A percentile compares a stretch with the other conserved stretches of the same genome.
Conservation (phyloP, 2,113 vertebrate genomes). For the Antechinus flavipes region DNA sequence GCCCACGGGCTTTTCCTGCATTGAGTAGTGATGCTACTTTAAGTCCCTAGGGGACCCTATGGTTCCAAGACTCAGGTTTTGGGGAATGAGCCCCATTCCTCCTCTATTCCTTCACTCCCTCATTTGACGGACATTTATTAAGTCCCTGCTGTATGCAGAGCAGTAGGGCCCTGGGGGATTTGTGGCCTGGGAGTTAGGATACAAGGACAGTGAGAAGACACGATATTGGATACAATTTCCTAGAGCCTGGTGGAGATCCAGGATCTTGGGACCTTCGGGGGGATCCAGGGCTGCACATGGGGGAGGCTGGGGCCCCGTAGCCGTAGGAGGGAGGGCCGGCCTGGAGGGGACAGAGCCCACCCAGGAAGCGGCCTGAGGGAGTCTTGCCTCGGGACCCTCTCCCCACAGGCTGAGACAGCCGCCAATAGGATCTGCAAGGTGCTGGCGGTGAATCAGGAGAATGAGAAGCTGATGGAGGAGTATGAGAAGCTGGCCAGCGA, state of each 20-base stretch:
- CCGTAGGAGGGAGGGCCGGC: too few relatives aligned
- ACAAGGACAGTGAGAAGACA: neutral
- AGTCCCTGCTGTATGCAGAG: too few relatives aligned
- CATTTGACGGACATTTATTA: neutral
- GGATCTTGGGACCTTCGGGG: neutral
- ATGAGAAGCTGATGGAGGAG: slow-evolving; percentile 86
- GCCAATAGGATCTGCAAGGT: slow-evolving; percentile 87
- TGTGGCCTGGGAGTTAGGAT: neutral
- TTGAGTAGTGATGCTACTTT: neutral
- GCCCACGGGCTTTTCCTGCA: too few relatives aligned
- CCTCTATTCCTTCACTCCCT: neutral
- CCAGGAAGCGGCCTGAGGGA: neutral
- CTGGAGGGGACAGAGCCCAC: too few relatives aligned
- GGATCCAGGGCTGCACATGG: too few relatives aligned
- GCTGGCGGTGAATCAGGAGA: slow-evolving; percentile 86
- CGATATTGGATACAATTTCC: neutral
- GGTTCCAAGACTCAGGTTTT: neutral
- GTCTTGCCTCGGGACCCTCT: neutral
- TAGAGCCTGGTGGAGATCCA: neutral
- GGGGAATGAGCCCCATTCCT: neutral
- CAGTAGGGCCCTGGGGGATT: neutral
- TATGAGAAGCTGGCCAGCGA: slow-evolving; percentile 86
- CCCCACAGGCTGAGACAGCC: slow-evolving; percentile 83
- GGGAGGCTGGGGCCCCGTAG: too few relatives aligned
- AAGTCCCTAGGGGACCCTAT: neutral